Base-by-base conservation (phyloP, 2,888 invertebrate genomes). In the Pinctada fucata region DNA sequence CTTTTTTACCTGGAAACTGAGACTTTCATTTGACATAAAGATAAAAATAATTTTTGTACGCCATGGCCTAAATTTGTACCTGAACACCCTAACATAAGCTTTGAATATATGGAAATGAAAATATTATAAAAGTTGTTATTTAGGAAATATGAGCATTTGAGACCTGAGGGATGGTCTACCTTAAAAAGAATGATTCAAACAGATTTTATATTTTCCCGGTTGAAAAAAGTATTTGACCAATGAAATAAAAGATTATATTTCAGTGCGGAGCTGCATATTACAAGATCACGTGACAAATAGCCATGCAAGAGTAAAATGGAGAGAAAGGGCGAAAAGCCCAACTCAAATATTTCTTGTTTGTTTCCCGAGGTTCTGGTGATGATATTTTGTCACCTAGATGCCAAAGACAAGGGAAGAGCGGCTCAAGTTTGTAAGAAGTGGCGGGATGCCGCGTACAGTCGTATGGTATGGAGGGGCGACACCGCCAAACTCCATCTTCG, bases 391-490 rank as follows among this genome's bases (percentile, higher is more conserved):
- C 95, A 97, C 93, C 94, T 98, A 91, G 96, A 97, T 75, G 96
- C 97, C 67, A 94, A 95, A 86, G 98, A 97, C 93, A 95, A 97
- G 91, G 98, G 98, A 2, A 94, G 96, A 67, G 97, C 96, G 45
- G 97, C 97, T 2, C 97, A 97, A 93, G 97, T 97, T 83, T 93
- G 93, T 86, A 81, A 95, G 78, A 94, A 96, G 79, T 98, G 98
- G 97, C 94, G 97, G 80, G 97, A 98, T 91, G 97, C 97, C 69
- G 96, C 97, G 51, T 97, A 98, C 93, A 96, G 96, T 88, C 96
- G 97, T 88, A 96, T 96, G 65, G 97, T 98, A 45, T 98, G 98
- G 98, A 95, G 97, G 86, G 97, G 97, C 75, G 97, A 97, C 52
- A 97, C 97, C 91, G 97, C 98, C 0, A 96, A 96, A 87, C 93